These are phyloP conservation scores for Heliconius charithonia DNA, from an alignment of 2,888 invertebrate genomes.

Conservation along the genomic window DNA sequence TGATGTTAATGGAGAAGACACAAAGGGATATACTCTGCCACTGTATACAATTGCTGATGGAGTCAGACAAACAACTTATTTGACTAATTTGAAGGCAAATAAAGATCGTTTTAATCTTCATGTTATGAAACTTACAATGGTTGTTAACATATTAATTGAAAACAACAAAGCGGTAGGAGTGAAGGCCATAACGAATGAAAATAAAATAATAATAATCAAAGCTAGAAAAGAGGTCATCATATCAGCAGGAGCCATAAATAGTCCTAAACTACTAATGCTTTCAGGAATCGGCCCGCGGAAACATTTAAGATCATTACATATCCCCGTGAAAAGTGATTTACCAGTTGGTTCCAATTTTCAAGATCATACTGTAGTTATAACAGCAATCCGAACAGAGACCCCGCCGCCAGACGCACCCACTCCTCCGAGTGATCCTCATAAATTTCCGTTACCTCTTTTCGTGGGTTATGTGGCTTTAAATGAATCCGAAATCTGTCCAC, in stretches of 20 bases:
- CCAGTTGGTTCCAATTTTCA: slow-evolving; percentile 57
- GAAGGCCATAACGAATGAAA: slow-evolving; percentile 42
- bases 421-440: slow-evolving; percentile 48
- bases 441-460: slow-evolving; percentile 48
- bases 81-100: slow-evolving; percentile 49
- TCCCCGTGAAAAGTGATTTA: slow-evolving; percentile 54
- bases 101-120: slow-evolving; percentile 78
- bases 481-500: slow-evolving; percentile 50
- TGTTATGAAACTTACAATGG: slow-evolving; percentile 56
- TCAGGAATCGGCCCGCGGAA: slow-evolving; percentile 55
- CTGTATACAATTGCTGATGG: slow-evolving; percentile 53
- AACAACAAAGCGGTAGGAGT: slow-evolving; percentile 53
- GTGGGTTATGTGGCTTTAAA: slow-evolving; percentile 52
- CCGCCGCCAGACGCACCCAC: slow-evolving; percentile 65
- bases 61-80: slow-evolving; percentile 65
- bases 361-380: slow-evolving; percentile 53
- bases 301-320: slow-evolving; percentile 69
- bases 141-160: slow-evolving; percentile 51
- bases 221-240: slow-evolving; percentile 59
- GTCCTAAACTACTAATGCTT: slow-evolving; percentile 53
- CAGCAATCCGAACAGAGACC: slow-evolving; percentile 48
- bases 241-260: slow-evolving; percentile 67
- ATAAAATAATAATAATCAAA: slow-evolving; percentile 40
- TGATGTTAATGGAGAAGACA: slow-evolving; percentile 64
- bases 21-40: slow-evolving; percentile 69